Base-by-base conservation (phyloP, 2,797 vertebrate species). In the Adrianichthys oophorus region DNA sequence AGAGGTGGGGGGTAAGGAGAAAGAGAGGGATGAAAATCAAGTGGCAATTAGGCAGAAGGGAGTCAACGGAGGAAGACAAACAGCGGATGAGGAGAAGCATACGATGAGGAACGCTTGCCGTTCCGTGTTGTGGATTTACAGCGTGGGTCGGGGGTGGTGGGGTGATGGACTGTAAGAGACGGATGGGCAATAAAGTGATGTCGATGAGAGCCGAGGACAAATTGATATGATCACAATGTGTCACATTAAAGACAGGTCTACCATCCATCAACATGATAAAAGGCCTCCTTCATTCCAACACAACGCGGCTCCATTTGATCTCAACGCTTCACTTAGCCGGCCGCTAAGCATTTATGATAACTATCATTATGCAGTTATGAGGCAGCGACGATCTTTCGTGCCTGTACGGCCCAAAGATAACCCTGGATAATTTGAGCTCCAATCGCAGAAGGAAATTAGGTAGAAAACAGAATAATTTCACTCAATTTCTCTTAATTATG, bases 211-310 rank as follows among this genome's bases (percentile, higher is more conserved):
- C 73, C 17, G 85, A 76, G 74, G 72, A 85, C 85, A 90, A 90
- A 91, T 84, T 87, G 89, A 90, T 90, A 87, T 86, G 89, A 91
- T 89, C 82, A 83, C 88, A 90, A 90, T 80, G 72, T 78, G 87
- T 90, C 87, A 80, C 85, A 85, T 90, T 89, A 86, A 85, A 82
- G 85, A 87, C 79, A 51, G 71, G 62, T 56, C 75, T 62, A 83
- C 83, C 85, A 89, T 91, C 90, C 81, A 83, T 91, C 89, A 91
- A 48, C 61, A 56, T 89, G 90, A 90, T 86, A 85, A 90, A 90
- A 87, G 75, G 75, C 79, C 67, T 75, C 72, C 78, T 77, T 74
- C 78, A 56, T 43, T 65, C 74, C 21, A 73, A 74, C 72, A 23
- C 79, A 85, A 80, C 80, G 43, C 70, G 74, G 50, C 64, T 14